Conservation (phyloP, 2,888 invertebrate species). For the Caradrina kadenii region DNA sequence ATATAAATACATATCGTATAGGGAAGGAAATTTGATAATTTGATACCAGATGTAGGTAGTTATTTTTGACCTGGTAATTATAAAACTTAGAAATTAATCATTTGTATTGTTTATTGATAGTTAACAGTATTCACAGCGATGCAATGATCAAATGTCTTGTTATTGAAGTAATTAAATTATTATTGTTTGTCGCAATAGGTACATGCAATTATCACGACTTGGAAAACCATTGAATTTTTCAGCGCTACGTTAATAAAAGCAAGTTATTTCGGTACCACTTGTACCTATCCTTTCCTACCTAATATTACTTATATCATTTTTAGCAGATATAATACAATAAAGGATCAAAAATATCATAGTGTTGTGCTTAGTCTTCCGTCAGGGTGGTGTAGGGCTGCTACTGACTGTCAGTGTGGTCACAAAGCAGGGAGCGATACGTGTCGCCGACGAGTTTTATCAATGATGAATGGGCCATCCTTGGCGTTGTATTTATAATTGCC, state of each 20-base stretch:
- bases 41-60: too few relatives aligned
- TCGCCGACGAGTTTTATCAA: slow-evolving; percentile 82
- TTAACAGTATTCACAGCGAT: too few relatives aligned
- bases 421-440: slow-evolving; percentile 79
- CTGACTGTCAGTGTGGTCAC: slow-evolving; percentile 38
- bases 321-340: background rate
- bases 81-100: background rate
- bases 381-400: slow-evolving; percentile 23
- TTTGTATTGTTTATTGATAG: too few relatives aligned
- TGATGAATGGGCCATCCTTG: slow-evolving; percentile 76
- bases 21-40: background rate
- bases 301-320: background rate
- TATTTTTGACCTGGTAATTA: too few relatives aligned
- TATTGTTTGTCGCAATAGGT: too few relatives aligned
- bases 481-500: slow-evolving; percentile 59
- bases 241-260: too few relatives aligned
- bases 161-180: too few relatives aligned
- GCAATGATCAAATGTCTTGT: too few relatives aligned
- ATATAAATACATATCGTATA: background rate
- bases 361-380: slow-evolving; percentile 11
- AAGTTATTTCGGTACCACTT: background rate
- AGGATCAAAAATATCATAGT: slow-evolving; percentile 11
- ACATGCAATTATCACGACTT: too few relatives aligned
- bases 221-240: background rate
- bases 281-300: background rate